Base-by-base conservation (phyloP, 2,888 invertebrate species). In the Scaptomyza reducta region DNA sequence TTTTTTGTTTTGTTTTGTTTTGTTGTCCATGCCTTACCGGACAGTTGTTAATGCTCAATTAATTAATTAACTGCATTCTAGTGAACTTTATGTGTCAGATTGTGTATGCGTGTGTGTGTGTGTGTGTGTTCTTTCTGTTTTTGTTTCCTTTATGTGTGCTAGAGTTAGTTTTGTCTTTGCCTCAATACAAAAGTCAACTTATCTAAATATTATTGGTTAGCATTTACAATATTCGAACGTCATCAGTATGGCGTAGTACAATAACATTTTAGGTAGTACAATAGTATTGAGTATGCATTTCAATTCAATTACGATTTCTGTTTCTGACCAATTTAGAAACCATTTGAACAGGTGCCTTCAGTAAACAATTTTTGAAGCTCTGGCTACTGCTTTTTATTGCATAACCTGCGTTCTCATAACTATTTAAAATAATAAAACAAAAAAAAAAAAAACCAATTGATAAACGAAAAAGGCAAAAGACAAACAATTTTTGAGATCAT, bases 401-500 rank as follows among this genome's bases (percentile, higher is more conserved):
- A 45, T 55, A 56, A 51, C 58, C 63, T 40, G 45, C 38, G 54
- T 71, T 53, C 42, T 65, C 55, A 31, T 40, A 69, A 54, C 55
- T 74, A 40, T 56, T 42, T 27, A 11, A 61, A 61, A 50, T 35
- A 14, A 54, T 25, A 6, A 2, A 13, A 10, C 10, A 31, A 58
- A 54, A 31, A 6, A 2, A 13, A 10, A 31, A 31, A 58, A 73
- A 55, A 56, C n/a, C 60, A 61, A 47, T 51, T 80, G 31, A 47
- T n/a, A 45, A 45, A 44, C 40, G 41, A 42, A 42, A 53, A 70
- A 53, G 47, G 33, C 25, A 40, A 53, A 51, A 55, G 46, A 70
- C 51, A 79, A 79, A 70, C 54, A 74, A 77, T 65, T 74, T 58
- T 85, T 85, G 88, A 83, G 83, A 83, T 83, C 88, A 85, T 79